Evolutionary conservation across 1,140 invertebrate genomes (phyloP), one percentile per base, ranked within the genome.

Genomic region (Leguminivora glycinivorella): DNA sequence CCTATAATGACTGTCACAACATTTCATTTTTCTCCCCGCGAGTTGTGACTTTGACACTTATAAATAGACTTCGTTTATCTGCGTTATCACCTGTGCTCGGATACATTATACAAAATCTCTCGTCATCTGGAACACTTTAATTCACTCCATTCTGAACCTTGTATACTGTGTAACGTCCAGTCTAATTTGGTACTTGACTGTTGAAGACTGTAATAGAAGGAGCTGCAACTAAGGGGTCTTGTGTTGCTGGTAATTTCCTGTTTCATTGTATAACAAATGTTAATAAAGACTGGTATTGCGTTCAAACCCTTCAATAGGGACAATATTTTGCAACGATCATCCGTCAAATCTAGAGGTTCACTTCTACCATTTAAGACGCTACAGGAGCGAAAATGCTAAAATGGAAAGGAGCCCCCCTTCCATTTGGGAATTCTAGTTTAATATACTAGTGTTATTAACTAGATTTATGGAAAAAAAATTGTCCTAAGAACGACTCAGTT

Each of bases 1-100:
- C 12, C 12, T 60, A 68, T 71, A 75, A 70, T 73, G 34, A 31
- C 66, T 43, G 56, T 72, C 70, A 72, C 47, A 67, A 70, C 60
- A 69, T 66, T 25, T 31, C 68, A 63, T 58, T 63, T 56, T 70
- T 66, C 47, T 68, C 52, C 26, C 34, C 12, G 38, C 34, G 17
- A 63, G 25, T 72, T 67, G 47, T 78, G 72, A 78, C 75, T 82
- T 83, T 82, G 83, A 83, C 82, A 81, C 74, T 82, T 84, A 85
- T 81, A 84, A 85, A 85, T 85, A 78, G 79, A 81, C 77, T 73
- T 63, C 73, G 69, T 77, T 83, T 78, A 79, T 78, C 78, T 74
- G 70, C 71, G 58, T 63, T 73, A 73, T 74, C 82, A 85, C 83
- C 78, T 82, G 78, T 71, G 74, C 58, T 76, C 29, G 43, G 25